phyloP scores from a whole-genome alignment of 64 coral and sea anemone species.

The Porites australiensis region DNA sequence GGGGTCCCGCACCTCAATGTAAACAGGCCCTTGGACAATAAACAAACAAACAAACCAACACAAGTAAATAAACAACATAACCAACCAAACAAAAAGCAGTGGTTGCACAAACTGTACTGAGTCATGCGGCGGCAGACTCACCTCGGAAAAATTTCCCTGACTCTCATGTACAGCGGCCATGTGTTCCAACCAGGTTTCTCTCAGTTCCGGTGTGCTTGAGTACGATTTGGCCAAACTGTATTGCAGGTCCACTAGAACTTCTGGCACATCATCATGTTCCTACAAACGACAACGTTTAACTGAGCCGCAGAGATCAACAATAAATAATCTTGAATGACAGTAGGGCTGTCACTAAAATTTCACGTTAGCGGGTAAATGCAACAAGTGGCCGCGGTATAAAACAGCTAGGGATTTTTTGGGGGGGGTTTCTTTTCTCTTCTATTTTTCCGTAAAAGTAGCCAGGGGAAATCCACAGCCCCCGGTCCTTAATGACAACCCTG shows the following conservation, averaged over 20 bases:
- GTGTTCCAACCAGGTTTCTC: slow-evolving; percentile 95
- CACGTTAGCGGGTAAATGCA: no score
- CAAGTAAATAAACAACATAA: background rate
- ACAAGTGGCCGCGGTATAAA: no score
- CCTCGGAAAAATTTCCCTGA: slow-evolving; percentile 94
- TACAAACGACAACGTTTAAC: background rate
- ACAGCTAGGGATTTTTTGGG: no score
- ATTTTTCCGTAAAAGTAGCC: no score
- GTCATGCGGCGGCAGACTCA: background rate
- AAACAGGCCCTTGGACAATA: no score
- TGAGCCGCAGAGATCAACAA: background rate
- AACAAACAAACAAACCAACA: background rate
- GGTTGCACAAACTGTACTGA: no score
- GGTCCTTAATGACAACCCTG: no score
- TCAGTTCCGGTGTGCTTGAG: slow-evolving; percentile 92
- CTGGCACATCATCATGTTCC: slow-evolving; percentile 93
- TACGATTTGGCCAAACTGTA: slow-evolving; percentile 99
- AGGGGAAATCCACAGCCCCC: no score
- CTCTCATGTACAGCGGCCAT: slow-evolving; percentile 92
- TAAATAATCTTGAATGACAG: background rate
- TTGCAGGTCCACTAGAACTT: slow-evolving; percentile 96
- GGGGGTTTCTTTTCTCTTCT: no score
- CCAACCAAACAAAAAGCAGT: background rate
- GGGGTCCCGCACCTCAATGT: no score
- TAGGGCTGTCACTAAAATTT: no score